These are phyloP conservation scores for Odontothrips loti DNA, from an alignment of 2,888 invertebrate species.

Conservation along the genomic window DNA sequence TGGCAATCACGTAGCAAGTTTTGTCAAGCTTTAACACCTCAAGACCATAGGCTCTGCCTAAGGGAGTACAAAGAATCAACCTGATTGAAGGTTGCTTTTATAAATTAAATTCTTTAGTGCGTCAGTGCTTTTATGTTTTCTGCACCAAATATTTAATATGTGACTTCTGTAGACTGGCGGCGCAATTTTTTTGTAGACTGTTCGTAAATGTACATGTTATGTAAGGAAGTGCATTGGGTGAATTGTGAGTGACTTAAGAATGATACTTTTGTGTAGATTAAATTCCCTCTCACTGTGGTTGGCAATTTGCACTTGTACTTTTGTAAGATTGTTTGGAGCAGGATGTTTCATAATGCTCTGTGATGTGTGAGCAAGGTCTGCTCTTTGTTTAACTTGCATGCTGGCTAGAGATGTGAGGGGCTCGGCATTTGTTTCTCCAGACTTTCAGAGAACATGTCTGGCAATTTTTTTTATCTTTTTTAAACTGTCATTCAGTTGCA, in stretches of 20 bases:
- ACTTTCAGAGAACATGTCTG: slow-evolving; percentile 9
- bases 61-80: slow-evolving; percentile 22
- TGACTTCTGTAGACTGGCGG: slow-evolving; percentile 18
- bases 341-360: slow-evolving; percentile 11
- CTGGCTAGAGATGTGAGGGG: background rate
- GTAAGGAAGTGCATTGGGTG: background rate
- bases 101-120: slow-evolving; percentile 8
- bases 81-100: background rate
- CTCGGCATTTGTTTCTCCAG: slow-evolving; percentile 5
- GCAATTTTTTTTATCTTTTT: slow-evolving; percentile 17
- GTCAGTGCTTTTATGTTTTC: slow-evolving; percentile 23
- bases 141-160: slow-evolving; percentile 27
- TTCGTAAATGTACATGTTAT: background rate
- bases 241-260: slow-evolving; percentile 25
- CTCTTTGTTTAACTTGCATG: background rate
- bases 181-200: slow-evolving; percentile 22
- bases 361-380: slow-evolving; percentile 10
- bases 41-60: slow-evolving; percentile 24
- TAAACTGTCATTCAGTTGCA: slow-evolving; percentile 23
- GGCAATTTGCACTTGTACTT: background rate
- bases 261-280: background rate
- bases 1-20: slow-evolving; percentile 14
- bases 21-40: slow-evolving; percentile 22
- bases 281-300: slow-evolving; percentile 12
- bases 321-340: slow-evolving; percentile 12